Conservation (phyloP, 1,140 invertebrate genomes). For the Ditylenchus dipsaci region DNA sequence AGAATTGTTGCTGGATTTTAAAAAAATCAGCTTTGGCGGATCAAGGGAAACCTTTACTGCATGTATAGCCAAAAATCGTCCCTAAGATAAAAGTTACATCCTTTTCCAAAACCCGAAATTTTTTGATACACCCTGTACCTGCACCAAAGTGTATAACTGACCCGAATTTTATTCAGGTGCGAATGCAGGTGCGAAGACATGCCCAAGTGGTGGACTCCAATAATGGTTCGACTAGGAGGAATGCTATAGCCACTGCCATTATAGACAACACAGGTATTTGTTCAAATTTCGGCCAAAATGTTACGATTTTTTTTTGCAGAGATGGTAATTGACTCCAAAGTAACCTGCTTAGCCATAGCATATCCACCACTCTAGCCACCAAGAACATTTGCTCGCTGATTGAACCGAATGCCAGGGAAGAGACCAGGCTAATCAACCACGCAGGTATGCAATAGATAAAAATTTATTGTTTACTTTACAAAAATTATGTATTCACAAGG, state of each 20-base stretch:
- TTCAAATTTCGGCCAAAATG: constrained; percentile 1
- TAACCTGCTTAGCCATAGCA: not conserved
- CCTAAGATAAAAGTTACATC: too few relatives aligned
- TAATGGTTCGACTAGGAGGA: constrained; percentile 13
- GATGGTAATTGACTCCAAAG: constrained; percentile 4
- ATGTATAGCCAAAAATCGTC: too few relatives aligned
- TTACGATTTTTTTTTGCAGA: not conserved
- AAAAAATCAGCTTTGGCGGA: too few relatives aligned
- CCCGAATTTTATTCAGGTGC: constrained; percentile 36
- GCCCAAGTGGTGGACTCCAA: constrained; percentile 35
- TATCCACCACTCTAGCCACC: not conserved
- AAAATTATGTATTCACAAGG: not conserved
- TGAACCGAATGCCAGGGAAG: not conserved
- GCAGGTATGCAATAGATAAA: not conserved
- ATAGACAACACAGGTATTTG: constrained; percentile 19
- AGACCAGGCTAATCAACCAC: not conserved
- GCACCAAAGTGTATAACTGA: too few relatives aligned
- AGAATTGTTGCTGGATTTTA: too few relatives aligned
- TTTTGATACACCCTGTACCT: too few relatives aligned
- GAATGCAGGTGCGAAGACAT: constrained; percentile 42
- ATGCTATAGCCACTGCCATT: constrained; percentile 35
- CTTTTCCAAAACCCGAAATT: too few relatives aligned
- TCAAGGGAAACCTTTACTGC: too few relatives aligned
- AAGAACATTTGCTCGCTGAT: not conserved
- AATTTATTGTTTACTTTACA: not conserved